These are phyloP conservation scores for Dryas iulia DNA, from an alignment of 1,140 invertebrate genomes.

Conservation along the genomic window DNA sequence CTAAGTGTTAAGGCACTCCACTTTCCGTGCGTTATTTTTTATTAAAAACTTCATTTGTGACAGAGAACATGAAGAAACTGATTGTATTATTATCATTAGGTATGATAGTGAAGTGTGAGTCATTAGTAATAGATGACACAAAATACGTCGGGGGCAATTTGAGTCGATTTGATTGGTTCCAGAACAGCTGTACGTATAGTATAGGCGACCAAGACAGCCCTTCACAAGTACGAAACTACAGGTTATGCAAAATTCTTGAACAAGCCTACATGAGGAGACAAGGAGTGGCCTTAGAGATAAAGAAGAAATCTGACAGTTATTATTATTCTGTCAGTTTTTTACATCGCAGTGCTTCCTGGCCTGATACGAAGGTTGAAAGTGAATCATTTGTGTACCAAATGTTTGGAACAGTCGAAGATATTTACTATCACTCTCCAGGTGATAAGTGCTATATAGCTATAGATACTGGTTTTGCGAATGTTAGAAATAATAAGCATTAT, in stretches of 20 bases:
- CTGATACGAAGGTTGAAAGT: background rate
- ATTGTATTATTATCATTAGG: background rate
- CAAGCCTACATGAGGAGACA: background rate
- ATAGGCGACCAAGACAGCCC: background rate
- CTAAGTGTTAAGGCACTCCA: too few relatives aligned
- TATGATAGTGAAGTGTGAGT: background rate
- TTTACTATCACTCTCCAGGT: background rate
- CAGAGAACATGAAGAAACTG: background rate
- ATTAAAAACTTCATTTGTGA: too few relatives aligned
- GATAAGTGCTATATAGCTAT: background rate
- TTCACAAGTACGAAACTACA: background rate
- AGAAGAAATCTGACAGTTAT: background rate
- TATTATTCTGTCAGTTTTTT: background rate
- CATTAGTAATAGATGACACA: background rate
- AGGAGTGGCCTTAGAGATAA: background rate
- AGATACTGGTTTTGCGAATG: background rate
- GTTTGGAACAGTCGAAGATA: background rate
- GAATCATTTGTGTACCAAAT: background rate
- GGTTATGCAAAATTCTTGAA: background rate
- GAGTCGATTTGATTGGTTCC: background rate
- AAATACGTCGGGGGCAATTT: background rate
- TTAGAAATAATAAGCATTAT: background rate
- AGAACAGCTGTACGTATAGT: background rate
- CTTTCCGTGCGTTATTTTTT: too few relatives aligned
- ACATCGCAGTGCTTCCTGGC: background rate